Percentiles rank a stretch among this genome's conserved stretches.
These are phyloP conservation scores for Nasonia giraulti DNA, from an alignment of 1,140 invertebrate species.

Conservation along the genomic window DNA sequence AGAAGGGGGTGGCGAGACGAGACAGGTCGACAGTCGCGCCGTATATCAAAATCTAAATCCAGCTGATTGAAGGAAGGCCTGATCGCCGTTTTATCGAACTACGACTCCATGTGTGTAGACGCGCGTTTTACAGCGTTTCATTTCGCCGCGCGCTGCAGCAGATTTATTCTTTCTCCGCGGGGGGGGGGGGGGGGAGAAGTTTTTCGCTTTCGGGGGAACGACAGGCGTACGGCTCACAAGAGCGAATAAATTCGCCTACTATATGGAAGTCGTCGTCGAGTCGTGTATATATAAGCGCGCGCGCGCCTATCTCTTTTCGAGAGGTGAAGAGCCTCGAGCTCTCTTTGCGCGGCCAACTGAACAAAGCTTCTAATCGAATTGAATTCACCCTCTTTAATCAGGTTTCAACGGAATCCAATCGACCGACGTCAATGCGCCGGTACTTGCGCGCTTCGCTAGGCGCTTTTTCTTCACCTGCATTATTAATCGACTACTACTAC, in stretches of 20 bases:
- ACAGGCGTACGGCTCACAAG: no score
- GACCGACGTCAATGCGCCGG: not conserved
- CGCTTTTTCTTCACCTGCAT: not conserved
- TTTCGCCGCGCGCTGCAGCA: not conserved
- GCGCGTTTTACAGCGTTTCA: not conserved
- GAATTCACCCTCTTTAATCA: conserved; percentile 39
- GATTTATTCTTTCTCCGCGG: no score
- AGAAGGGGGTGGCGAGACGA: not conserved
- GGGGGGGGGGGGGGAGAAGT: no score
- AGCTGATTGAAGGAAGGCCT: not conserved
- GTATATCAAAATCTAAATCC: not conserved
- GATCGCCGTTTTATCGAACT: not conserved
- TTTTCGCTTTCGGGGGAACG: no score
- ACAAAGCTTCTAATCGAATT: conserved; percentile 41
- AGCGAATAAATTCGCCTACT: no score
- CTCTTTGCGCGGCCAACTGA: not conserved
- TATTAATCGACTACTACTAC: not conserved
- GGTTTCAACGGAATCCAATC: conserved; percentile 36
- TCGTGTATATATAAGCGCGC: no score
- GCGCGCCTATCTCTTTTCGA: not conserved
- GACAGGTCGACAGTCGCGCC: not conserved
- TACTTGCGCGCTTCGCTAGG: not conserved
- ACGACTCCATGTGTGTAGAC: not conserved
- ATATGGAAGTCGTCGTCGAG: no score
- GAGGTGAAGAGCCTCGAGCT: not conserved